phyloP scores from a whole-genome alignment of 2,797 vertebrate genomes.

The Protonibea diacanthus region DNA sequence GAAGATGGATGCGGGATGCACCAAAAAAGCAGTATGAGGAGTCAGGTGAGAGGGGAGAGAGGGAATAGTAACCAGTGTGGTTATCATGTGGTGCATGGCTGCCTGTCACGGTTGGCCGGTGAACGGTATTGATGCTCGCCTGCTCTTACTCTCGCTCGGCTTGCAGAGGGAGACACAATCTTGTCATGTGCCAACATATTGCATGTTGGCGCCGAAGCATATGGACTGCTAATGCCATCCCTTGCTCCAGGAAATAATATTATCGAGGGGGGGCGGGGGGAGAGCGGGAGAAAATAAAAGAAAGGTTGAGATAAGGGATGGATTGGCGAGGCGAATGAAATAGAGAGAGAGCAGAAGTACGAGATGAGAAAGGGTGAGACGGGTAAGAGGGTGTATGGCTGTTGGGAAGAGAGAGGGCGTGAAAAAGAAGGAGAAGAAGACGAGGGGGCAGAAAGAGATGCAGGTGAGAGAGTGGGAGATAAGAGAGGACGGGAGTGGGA shows the following conservation, averaged over 20 bases:
- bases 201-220: conserved; percentile 62
- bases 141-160: conserved; percentile 36
- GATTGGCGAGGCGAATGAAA: conserved; percentile 1
- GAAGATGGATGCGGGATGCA: conserved; percentile 2
- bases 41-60: neutral
- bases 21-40: conserved; percentile 21
- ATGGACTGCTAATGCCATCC: conserved; percentile 63
- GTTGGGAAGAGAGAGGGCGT: conserved; percentile 22
- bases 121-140: conserved; percentile 49
- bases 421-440: conserved; percentile 10
- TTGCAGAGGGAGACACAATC: conserved; percentile 58
- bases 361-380: conserved; percentile 15
- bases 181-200: conserved; percentile 73
- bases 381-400: conserved; percentile 28
- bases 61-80: conserved; percentile 25
- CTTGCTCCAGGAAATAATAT: conserved; percentile 65
- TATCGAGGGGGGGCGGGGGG: conserved; percentile 7
- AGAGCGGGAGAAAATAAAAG: conserved; percentile 23
- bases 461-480: conserved; percentile 58
- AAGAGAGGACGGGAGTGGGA: conserved; percentile 32
- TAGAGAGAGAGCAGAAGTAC: conserved; percentile 1
- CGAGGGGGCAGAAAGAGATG: conserved; percentile 37
- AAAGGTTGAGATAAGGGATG: conserved; percentile 43
- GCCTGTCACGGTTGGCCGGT: conserved; percentile 60
- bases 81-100: conserved; percentile 52